Base-by-base conservation (phyloP, 2,113 vertebrate species). In the Puffinus mauretanicus region DNA sequence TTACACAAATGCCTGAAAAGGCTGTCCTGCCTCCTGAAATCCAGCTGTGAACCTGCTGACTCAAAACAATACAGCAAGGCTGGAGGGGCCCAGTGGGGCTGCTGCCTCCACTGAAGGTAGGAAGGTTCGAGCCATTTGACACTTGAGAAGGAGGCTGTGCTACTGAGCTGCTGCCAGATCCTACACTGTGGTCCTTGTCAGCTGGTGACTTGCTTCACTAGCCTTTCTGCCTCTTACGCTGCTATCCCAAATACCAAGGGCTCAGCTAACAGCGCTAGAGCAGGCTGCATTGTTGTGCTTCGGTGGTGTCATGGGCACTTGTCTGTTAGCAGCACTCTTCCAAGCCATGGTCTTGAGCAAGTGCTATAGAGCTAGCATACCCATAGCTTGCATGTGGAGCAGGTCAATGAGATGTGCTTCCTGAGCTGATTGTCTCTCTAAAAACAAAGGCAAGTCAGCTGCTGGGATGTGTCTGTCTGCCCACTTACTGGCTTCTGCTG, bases 231-330 rank as follows among this genome's bases (percentile, higher is more conserved):
- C 54, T 58, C 67, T 42, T 13, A 0, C 4, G 36, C 32, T 34
- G n/a, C n/a, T 93, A 34, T 13, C 42, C 61, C 46, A n/a, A 44
- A 34, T n/a, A 34, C 30, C n/a, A 1, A 5, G 27, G 71, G 27
- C 83, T 76, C 16, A 26, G 72, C 57, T 32, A 5, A 29, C 16
- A 4, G 24, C 2, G 26, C 32, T 40, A 6, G 47, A 64, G 57
- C 90, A 62, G 66, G 51, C 16, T 34, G 30, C 3, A 5, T 32
- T 36, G 44, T 38, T 52, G 64, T 44, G 44, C 75, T 55, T 10
- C 0, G 2, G 15, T 3, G 47, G 8, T 42, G 36, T 34, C 62
- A 15, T 34, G 7, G 34, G 51, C 21, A 30, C 58, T 80, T 15
- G 14, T 8, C 55, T 46, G 5, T 24, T 32, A 66, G 27, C 44